Evolutionary conservation across 2,113 vertebrate species (phyloP).

Genomic region (Acanthochromis polyacanthus): DNA sequence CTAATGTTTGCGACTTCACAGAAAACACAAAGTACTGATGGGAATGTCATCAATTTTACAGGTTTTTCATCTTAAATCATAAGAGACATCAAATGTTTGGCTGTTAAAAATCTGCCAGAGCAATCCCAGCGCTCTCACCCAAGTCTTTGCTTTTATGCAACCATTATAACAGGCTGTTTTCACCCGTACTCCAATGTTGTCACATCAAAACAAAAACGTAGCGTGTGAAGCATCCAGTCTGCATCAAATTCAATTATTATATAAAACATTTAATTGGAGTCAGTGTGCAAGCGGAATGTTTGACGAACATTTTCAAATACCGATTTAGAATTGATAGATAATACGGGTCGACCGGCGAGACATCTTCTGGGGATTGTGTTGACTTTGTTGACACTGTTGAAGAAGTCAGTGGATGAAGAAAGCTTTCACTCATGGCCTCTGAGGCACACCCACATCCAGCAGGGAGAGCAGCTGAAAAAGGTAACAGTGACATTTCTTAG

Average conservation of each 20-base stretch:
- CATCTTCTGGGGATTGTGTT: conserved; percentile 14
- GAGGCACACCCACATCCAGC: conserved; percentile 46
- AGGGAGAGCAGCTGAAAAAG: conserved; percentile 32
- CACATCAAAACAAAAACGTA: no score
- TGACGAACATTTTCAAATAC: conserved; percentile 31
- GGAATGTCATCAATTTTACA: no score
- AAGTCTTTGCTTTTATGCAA: no score
- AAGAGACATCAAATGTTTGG: no score
- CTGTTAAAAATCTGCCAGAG: no score
- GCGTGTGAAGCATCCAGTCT: background rate
- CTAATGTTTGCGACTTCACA: no score
- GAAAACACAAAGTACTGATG: no score
- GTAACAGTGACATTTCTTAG: conserved; percentile 50
- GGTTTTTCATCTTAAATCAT: no score
- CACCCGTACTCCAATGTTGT: no score
- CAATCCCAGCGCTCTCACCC: no score
- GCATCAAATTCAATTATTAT: background rate
- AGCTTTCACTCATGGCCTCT: background rate
- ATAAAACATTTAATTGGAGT: background rate
- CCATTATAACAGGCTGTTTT: no score
- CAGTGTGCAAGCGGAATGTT: background rate
- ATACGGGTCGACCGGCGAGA: background rate
- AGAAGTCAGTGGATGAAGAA: conserved; percentile 13
- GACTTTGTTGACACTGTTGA: conserved; percentile 43
- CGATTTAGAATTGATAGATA: conserved; percentile 9